Percentiles rank a stretch among this genome's conserved stretches.
Evolutionary conservation across 2,888 invertebrate species (phyloP).

Genomic region (Spodoptera littoralis): DNA sequence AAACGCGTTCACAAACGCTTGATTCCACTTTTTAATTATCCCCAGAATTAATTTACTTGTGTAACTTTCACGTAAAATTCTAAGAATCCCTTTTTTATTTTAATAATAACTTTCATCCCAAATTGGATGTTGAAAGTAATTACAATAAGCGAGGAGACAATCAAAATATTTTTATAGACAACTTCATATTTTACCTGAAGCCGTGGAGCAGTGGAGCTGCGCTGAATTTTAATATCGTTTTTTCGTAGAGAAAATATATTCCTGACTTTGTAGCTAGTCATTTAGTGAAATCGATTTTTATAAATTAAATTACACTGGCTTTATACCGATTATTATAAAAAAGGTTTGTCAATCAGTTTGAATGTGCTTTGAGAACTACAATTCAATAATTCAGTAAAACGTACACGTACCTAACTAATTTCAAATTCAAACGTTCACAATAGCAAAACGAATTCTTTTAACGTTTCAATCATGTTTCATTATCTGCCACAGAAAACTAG

Average conservation of each 20-base stretch:
- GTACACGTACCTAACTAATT: too few species aligned
- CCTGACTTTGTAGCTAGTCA: conserved; percentile 20
- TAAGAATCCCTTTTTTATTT: not conserved
- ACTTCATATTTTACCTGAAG: conserved; percentile 34
- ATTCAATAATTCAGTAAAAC: too few species aligned
- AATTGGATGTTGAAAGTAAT: conserved; percentile 34
- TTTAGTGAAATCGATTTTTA: conserved; percentile 42
- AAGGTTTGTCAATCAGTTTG: too few species aligned
- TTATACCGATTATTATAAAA: too few species aligned
- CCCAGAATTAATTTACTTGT: not conserved
- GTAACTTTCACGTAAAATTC: not conserved
- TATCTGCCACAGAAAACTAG: too few species aligned
- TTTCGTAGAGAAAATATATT: conserved; percentile 29
- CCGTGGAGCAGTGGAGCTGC: conserved; percentile 1
- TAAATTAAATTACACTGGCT: not conserved
- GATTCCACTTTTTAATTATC: not conserved
- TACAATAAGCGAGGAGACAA: conserved; percentile 19
- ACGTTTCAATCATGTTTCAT: too few species aligned
- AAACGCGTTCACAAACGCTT: not conserved
- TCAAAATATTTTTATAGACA: conserved; percentile 44
- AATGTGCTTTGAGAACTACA: too few species aligned
- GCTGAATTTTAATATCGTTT: conserved; percentile 40
- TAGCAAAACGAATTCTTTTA: too few species aligned
- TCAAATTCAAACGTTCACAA: too few species aligned
- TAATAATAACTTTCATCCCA: conserved; percentile 1